Conservation (phyloP, 2,797 vertebrate genomes). For the Acanthiza pusilla region DNA sequence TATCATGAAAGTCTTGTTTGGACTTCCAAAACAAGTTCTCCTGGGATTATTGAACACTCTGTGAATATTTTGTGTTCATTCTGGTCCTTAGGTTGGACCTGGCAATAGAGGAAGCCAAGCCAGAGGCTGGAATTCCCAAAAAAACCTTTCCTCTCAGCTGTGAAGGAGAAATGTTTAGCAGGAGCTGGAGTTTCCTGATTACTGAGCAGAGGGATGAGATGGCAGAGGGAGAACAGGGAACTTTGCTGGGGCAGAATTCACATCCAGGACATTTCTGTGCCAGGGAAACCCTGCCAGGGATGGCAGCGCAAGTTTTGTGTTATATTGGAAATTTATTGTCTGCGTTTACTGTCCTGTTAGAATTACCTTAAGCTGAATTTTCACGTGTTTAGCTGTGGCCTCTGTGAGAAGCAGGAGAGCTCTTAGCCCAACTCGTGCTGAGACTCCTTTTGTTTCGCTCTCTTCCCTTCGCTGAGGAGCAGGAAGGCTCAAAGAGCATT, state of each 20-base stretch:
- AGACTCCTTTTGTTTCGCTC: not conserved
- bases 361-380: not conserved
- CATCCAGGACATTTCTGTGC: not conserved
- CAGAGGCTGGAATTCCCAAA: not conserved
- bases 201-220: not conserved
- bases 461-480: not conserved
- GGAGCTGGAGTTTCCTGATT: not conserved
- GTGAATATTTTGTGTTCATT: not conserved
- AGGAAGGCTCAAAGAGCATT: not conserved
- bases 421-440: not conserved
- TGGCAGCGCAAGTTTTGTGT: not conserved
- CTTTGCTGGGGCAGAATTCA: not conserved
- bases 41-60: not conserved
- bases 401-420: not conserved
- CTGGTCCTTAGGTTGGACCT: not conserved
- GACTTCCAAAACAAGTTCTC: not conserved
- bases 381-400: not conserved
- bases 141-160: not conserved
- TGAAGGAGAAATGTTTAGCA: not conserved
- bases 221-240: accelerated
- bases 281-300: not conserved
- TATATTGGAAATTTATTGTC: not conserved
- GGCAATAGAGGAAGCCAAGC: not conserved
- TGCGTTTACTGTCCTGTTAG: not conserved
- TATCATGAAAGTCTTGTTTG: not conserved